phyloP scores from a whole-genome alignment of 2,888 invertebrate genomes.

The Smittia sp. region DNA sequence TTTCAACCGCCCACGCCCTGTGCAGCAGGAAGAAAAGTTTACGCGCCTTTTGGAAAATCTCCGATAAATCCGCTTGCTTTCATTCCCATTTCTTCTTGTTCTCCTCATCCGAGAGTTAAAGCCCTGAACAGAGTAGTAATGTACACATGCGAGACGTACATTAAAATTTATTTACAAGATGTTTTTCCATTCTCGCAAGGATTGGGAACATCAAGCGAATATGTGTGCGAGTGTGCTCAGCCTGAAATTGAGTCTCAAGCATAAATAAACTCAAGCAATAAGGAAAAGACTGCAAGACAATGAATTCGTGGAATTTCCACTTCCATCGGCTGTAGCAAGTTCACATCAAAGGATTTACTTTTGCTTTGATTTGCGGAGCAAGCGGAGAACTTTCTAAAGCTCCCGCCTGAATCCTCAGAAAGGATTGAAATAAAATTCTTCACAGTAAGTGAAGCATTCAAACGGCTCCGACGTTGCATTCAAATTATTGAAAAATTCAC shows the following conservation, averaged over 20 bases:
- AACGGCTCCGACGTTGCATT: not conserved
- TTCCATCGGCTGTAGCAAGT: too few relatives aligned
- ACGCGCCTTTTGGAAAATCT: not conserved
- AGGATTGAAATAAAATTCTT: too few relatives aligned
- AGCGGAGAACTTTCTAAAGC: too few relatives aligned
- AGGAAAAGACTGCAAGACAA: not conserved
- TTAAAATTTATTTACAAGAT: constrained; percentile 39
- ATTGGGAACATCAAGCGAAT: constrained; percentile 6
- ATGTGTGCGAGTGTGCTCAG: not conserved
- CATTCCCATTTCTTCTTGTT: not conserved
- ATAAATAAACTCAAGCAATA: not conserved
- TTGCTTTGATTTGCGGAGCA: too few relatives aligned
- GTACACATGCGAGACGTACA: constrained; percentile 31
- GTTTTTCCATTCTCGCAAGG: constrained; percentile 14
- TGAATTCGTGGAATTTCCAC: too few relatives aligned
- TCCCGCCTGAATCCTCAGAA: too few relatives aligned
- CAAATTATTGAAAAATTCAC: not conserved
- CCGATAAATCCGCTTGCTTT: not conserved
- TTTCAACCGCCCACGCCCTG: not conserved
- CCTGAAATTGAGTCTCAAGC: constrained; percentile 3
- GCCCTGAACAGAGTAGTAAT: not conserved
- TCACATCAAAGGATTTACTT: too few relatives aligned
- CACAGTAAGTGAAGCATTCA: not conserved
- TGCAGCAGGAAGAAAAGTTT: not conserved
- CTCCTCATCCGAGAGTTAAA: not conserved